phyloP scores from a whole-genome alignment of 92 coral and sea anemone species.

The Parazoanthus atlanticus region DNA sequence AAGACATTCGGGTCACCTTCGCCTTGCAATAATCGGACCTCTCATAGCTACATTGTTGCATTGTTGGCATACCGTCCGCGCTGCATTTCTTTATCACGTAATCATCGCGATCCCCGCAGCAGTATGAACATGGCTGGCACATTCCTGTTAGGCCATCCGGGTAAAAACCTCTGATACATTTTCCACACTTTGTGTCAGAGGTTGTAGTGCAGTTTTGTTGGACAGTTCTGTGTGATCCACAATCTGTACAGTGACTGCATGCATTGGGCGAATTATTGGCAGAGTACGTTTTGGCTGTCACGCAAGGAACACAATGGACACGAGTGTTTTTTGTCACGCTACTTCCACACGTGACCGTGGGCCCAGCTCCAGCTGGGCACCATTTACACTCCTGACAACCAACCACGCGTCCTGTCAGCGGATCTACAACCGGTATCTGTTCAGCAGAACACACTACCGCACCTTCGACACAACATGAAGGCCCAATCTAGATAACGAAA shows the following conservation, averaged over 20 bases:
- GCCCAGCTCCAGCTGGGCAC: not conserved
- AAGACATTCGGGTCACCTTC: not conserved
- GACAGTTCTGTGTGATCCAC: not conserved
- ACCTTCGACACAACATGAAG: not conserved
- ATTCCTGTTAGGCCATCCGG: not conserved
- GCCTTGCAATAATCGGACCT: not conserved
- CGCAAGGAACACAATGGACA: constrained; percentile 3
- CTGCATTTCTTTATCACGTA: not conserved
- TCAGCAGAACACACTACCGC: not conserved
- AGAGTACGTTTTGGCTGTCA: not conserved
- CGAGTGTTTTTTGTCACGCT: not conserved
- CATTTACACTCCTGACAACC: constrained; percentile 19
- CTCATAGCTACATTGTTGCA: not conserved
- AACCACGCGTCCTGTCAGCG: not conserved
- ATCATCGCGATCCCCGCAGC: constrained; percentile 13
- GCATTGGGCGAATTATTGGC: not conserved
- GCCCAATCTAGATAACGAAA: no score
- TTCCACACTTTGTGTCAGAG: not conserved
- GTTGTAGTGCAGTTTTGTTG: not conserved
- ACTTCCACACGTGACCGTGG: not conserved
- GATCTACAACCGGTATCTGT: not conserved
- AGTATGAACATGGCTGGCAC: not conserved
- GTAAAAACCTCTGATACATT: not conserved
- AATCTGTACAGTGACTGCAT: not conserved
- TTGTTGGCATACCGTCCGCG: constrained; percentile 7